Evolutionary conservation across 1,140 invertebrate species (phyloP).

Genomic region (Cydia splendana): DNA sequence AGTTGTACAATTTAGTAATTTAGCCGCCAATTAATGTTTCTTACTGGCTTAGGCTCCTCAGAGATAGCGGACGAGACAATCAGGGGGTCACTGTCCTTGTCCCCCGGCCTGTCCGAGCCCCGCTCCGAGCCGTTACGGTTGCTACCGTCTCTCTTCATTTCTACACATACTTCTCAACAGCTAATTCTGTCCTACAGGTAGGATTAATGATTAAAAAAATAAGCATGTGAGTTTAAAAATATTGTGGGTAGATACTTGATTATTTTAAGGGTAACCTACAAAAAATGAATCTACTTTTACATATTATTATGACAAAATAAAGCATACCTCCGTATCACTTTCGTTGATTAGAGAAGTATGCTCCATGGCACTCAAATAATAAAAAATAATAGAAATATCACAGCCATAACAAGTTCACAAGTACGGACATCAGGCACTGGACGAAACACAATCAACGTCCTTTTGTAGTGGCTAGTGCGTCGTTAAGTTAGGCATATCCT

Average conservation of each 20-base stretch:
- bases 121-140: slow-evolving; percentile 64
- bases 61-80: slow-evolving; percentile 63
- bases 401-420: slow-evolving; percentile 1
- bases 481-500: slow-evolving; percentile 23
- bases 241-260: slow-evolving; percentile 6
- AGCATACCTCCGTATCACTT: slow-evolving; percentile 54
- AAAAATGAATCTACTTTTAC: background rate
- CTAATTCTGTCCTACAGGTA: slow-evolving; percentile 55
- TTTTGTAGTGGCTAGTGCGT: slow-evolving; percentile 35
- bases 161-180: slow-evolving; percentile 76
- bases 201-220: slow-evolving; percentile 27
- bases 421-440: slow-evolving; percentile 6
- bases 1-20: slow-evolving; percentile 46
- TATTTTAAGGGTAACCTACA: slow-evolving; percentile 1
- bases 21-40: slow-evolving; percentile 53
- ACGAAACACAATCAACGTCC: slow-evolving; percentile 27
- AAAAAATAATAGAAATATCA: slow-evolving; percentile 33
- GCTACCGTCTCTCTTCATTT: slow-evolving; percentile 73
- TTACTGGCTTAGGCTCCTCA: slow-evolving; percentile 71
- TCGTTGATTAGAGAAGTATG: slow-evolving; percentile 49
- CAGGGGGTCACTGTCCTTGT: slow-evolving; percentile 61
- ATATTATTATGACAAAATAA: slow-evolving; percentile 25
- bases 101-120: slow-evolving; percentile 43
- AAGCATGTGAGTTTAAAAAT: slow-evolving; percentile 34
- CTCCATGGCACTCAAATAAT: slow-evolving; percentile 40